These are phyloP conservation scores for Sebastes iracundus DNA, from an alignment of 2,797 vertebrate genomes.

Conservation along the genomic window DNA sequence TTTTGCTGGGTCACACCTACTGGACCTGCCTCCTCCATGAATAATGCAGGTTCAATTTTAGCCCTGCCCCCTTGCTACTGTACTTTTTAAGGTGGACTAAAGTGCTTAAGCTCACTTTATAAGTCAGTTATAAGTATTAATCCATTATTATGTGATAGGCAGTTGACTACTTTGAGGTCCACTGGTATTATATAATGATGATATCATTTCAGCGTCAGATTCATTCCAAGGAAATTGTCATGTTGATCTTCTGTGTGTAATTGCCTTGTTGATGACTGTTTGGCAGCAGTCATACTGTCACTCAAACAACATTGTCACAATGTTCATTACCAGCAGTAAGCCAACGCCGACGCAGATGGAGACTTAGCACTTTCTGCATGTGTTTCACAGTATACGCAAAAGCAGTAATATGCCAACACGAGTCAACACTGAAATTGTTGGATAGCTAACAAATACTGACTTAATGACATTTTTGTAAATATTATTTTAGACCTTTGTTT, in stretches of 20 bases:
- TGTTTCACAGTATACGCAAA: neutral
- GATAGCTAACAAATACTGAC: neutral
- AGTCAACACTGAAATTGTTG: neutral
- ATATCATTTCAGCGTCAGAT: neutral
- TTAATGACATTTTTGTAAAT: neutral
- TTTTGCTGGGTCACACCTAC: conserved; percentile 70
- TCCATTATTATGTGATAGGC: neutral
- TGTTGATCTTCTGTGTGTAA: neutral
- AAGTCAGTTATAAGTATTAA: neutral
- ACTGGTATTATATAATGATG: neutral
- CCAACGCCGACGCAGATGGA: neutral
- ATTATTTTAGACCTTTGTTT: neutral
- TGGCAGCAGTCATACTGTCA: neutral
- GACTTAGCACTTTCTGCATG: neutral
- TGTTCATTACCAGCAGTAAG: neutral
- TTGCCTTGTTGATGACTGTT: neutral
- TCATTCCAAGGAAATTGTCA: too few relatives aligned
- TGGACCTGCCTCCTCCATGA: conserved; percentile 25
- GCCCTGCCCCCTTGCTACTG: conserved; percentile 39
- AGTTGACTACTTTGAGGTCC: neutral
- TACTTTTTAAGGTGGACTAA: conserved; percentile 47
- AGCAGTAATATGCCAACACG: neutral
- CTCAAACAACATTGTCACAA: neutral
- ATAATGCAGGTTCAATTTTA: conserved; percentile 19
- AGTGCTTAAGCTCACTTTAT: neutral